These are phyloP conservation scores for Crypturellus undulatus DNA, from an alignment of 2,113 vertebrate species.

Conservation along the genomic window DNA sequence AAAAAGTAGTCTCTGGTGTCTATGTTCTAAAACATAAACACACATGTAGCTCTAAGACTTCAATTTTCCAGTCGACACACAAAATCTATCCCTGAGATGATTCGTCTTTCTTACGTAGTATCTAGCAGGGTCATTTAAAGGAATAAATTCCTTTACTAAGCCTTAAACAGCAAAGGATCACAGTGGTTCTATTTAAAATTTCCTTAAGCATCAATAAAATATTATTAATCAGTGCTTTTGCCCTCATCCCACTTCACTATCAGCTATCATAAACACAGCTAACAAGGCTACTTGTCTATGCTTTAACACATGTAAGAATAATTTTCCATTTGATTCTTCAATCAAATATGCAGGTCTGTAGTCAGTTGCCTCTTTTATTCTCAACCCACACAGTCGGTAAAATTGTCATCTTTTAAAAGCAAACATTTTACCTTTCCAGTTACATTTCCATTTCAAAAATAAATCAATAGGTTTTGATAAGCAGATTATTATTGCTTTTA, in stretches of 20 bases:
- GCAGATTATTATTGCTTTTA: conserved; percentile 53
- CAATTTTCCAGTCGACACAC: not conserved
- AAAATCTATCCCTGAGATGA: not conserved
- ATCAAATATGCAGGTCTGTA: conserved; percentile 11
- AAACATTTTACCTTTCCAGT: conserved; percentile 53
- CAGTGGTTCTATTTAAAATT: conserved; percentile 20
- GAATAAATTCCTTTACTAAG: not conserved
- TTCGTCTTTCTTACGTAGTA: not conserved
- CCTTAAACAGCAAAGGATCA: conserved; percentile 22
- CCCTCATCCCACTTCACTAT: conserved; percentile 13
- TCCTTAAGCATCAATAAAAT: conserved; percentile 40
- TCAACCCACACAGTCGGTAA: conserved; percentile 41
- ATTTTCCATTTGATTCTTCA: conserved; percentile 38
- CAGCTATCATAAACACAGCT: conserved; percentile 25
- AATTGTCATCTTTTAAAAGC: conserved; percentile 48
- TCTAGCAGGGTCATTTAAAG: not conserved
- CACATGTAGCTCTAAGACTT: not conserved
- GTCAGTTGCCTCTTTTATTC: conserved; percentile 38
- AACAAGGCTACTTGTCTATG: conserved; percentile 24
- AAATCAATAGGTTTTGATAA: conserved; percentile 61
- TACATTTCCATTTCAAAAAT: conserved; percentile 65
- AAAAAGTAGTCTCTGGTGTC: not conserved
- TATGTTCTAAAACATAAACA: not conserved
- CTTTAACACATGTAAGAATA: conserved; percentile 18
- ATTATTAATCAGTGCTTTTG: conserved; percentile 42